phyloP scores from a whole-genome alignment of 2,113 vertebrate genomes.

The Ivindomyrus marchei region DNA sequence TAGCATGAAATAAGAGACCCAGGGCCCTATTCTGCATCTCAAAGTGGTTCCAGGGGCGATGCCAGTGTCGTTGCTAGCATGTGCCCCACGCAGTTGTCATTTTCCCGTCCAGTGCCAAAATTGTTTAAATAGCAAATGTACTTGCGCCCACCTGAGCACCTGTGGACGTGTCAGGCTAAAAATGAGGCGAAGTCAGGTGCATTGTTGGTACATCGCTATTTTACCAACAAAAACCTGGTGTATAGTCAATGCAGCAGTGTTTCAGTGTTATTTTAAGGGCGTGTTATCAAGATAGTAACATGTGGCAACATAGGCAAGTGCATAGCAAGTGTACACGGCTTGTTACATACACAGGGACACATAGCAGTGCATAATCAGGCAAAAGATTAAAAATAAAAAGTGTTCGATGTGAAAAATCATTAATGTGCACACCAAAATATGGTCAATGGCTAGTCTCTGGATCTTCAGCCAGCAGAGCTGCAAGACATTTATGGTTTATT shows the following conservation, averaged over 20 bases:
- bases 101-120: background rate
- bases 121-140: background rate
- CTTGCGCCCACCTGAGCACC: background rate
- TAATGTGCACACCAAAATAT: constrained; percentile 23
- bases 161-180: background rate
- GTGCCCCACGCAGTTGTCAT: background rate
- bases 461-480: background rate
- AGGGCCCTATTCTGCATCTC: background rate
- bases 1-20: background rate
- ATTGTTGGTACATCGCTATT: background rate
- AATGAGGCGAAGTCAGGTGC: background rate
- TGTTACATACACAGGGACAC: background rate
- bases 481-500: too few species aligned
- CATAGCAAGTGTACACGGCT: background rate
- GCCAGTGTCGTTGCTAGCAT: background rate
- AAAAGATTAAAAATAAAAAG: background rate
- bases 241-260: background rate
- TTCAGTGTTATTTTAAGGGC: background rate
- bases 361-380: background rate
- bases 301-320: background rate
- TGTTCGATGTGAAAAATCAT: background rate
- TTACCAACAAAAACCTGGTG: background rate
- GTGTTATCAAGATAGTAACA: background rate
- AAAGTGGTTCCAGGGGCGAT: background rate
- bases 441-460: background rate